Conservation (phyloP, 2,888 invertebrate species). For the Teleiodes luculella region DNA sequence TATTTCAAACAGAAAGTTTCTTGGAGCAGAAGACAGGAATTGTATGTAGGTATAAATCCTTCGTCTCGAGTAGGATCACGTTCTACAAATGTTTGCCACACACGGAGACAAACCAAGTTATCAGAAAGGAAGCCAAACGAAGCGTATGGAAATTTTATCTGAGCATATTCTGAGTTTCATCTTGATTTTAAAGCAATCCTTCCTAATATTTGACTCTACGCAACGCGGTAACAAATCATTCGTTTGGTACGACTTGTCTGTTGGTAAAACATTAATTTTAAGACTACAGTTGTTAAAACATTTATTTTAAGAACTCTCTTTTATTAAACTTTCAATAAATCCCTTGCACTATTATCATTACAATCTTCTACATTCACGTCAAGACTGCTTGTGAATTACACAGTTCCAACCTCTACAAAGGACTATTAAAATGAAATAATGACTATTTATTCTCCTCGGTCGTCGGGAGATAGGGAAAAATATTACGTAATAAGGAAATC, state of each 20-base stretch:
- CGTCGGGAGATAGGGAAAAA: neutral
- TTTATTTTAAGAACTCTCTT: no score
- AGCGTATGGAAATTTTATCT: neutral
- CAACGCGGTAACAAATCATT: no score
- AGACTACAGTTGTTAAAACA: no score
- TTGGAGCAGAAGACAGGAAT: neutral
- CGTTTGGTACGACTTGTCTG: no score
- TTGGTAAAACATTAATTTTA: no score
- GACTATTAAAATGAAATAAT: conserved; percentile 13
- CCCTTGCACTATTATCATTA: neutral
- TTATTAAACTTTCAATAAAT: no score
- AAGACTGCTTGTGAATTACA: neutral
- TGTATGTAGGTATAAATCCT: conserved; percentile 2
- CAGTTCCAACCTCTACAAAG: neutral
- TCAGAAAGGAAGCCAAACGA: neutral
- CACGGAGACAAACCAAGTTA: neutral
- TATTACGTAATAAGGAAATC: neutral
- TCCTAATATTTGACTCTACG: no score
- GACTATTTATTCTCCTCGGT: conserved; percentile 12
- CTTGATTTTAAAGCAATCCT: no score
- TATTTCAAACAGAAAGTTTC: neutral
- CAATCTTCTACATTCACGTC: neutral
- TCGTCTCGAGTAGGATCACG: neutral
- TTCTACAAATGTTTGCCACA: conserved; percentile 4
- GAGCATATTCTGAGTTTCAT: no score